Evolutionary conservation across 2,113 vertebrate species (phyloP).

Genomic region (Psammodynastes pulverulentus): DNA sequence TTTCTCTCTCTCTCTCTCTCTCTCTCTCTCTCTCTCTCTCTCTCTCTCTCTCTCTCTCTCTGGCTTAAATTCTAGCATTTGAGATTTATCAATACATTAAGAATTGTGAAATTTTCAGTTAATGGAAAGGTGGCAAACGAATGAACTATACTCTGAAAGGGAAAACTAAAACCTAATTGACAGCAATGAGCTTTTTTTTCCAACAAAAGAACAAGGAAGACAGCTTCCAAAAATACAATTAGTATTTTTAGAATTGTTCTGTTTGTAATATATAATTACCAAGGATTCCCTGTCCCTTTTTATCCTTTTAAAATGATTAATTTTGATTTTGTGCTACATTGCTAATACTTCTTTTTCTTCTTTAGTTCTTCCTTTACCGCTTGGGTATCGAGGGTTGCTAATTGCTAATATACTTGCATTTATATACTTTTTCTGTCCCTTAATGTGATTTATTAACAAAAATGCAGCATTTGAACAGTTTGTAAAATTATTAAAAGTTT

Average conservation of each 20-base stretch:
- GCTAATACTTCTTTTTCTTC: neutral
- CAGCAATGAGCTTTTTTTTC: neutral
- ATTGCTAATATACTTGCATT: neutral
- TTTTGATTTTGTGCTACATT: neutral
- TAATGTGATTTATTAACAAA: neutral
- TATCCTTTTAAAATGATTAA: neutral
- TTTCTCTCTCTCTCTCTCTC: no score
- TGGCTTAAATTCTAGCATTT: neutral
- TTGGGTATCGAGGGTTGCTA: neutral
- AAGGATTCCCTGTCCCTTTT: neutral
- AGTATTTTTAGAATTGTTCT: neutral
- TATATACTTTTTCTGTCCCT: neutral
- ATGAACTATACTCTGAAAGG: neutral
- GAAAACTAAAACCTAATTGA: neutral
- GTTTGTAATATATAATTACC: neutral
- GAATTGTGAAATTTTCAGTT: neutral
- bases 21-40: no score
- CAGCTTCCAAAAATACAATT: neutral
- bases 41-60: no score
- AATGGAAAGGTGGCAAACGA: neutral
- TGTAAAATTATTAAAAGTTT: slow-evolving; percentile 15
- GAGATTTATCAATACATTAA: neutral
- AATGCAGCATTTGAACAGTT: neutral
- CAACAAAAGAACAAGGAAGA: neutral
- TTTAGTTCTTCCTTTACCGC: neutral